These are phyloP conservation scores for Pollenia angustigena DNA, from an alignment of 2,888 invertebrate species.

Conservation along the genomic window DNA sequence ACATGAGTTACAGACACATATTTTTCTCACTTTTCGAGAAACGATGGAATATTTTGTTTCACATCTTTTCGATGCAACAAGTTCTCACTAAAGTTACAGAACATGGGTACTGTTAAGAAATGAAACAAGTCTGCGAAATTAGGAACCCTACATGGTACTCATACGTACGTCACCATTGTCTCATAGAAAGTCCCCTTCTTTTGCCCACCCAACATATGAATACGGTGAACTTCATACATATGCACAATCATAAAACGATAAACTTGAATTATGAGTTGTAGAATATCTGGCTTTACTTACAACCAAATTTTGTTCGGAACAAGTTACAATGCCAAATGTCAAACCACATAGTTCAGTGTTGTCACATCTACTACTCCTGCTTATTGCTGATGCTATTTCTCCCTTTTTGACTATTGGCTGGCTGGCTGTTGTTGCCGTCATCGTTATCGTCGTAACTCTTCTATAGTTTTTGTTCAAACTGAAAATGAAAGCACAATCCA, in stretches of 20 bases:
- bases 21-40: no score
- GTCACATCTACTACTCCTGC: neutral
- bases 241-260: constrained; percentile 38
- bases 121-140: no score
- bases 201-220: no score
- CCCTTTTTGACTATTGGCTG: neutral
- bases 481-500: constrained; percentile 4
- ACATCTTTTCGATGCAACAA: no score
- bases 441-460: constrained; percentile 11
- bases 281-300: constrained; percentile 2
- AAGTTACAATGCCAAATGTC: constrained; percentile 34
- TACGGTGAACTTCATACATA: neutral
- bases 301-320: constrained; percentile 18
- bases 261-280: constrained; percentile 44
- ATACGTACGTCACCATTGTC: no score
- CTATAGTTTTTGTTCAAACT: neutral
- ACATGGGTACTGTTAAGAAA: no score
- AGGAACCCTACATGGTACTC: no score
- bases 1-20: no score
- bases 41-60: no score
- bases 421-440: neutral
- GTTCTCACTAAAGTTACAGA: no score
- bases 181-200: no score
- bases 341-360: constrained; percentile 28
- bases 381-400: neutral